These are phyloP conservation scores for Protodeltote pygarga DNA, from an alignment of 2,888 invertebrate genomes.

Conservation along the genomic window DNA sequence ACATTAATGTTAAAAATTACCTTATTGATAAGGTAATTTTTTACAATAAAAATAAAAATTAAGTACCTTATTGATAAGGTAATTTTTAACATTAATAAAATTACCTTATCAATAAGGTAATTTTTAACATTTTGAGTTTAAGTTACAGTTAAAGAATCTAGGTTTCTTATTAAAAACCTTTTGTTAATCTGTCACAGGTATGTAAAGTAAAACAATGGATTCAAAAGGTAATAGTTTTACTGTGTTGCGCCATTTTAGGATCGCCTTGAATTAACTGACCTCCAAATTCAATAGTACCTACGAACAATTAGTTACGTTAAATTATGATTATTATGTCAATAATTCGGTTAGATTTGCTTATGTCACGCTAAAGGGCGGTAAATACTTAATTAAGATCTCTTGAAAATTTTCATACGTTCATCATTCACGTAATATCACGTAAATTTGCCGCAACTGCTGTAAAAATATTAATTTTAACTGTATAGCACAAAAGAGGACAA, in stretches of 20 bases:
- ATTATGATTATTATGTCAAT: conserved; percentile 14
- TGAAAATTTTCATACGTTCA: too few species aligned
- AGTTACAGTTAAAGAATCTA: conserved; percentile 1
- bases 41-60: too few species aligned
- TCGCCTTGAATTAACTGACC: conserved; percentile 37
- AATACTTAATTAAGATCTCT: too few species aligned
- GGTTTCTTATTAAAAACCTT: conserved; percentile 18
- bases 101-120: too few species aligned
- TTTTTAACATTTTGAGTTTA: too few species aligned
- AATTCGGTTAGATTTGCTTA: conserved; percentile 18
- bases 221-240: conserved; percentile 8
- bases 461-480: conserved; percentile 1
- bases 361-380: too few species aligned
- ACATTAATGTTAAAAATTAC: too few species aligned
- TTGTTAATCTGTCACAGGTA: conserved; percentile 11
- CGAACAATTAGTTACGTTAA: conserved; percentile 24
- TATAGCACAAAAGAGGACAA: conserved; percentile 9
- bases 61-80: too few species aligned
- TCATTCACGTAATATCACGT: too few species aligned
- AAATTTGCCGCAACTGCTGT: conserved; percentile 4
- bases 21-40: too few species aligned
- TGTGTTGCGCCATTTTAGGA: conserved; percentile 18
- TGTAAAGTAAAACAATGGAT: conserved; percentile 12
- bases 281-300: conserved; percentile 32
- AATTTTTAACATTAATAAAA: too few species aligned